Base-by-base conservation (phyloP, 2,797 vertebrate species). In the Gymnothorax javanicus region DNA sequence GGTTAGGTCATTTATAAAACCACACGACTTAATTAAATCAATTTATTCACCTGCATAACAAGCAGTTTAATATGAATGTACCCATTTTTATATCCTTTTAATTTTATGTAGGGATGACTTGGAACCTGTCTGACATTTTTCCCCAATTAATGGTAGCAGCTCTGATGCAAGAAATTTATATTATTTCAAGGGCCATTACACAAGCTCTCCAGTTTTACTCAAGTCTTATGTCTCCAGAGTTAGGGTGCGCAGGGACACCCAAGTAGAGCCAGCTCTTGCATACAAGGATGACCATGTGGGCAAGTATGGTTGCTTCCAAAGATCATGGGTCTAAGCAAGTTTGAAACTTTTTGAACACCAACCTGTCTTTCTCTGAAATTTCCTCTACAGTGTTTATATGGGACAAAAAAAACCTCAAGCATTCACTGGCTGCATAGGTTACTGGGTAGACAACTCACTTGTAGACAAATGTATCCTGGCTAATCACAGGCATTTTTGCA, bases 341-440 rank as follows among this genome's bases (percentile, higher is more conserved):
- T 11, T 50, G 73, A 77, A 15, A 50, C 52, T 17, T 2, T 52
- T 17, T 77, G 73, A 50, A 17, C 52, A 15, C 33, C 52, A 7
- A 27, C 52, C 33, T 52, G 11, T 17, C 33, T 43, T 75, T 6
- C 27, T 75, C 33, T 73, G 27, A 12, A 82, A 50, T 79, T 13
- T 43, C 20, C 33, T 50, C n/a, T 43, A 50, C 75, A 52, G 54
- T 52, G 43, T 82, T 56, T 43, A 52, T 11, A 15, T 57, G 77
- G 27, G 17, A 11, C 9, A 23, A 81, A 13, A 81, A 56, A 81
- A 52, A 81, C n/a, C n/a, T n/a, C n/a, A n/a, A 56, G 52, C 33
- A 54, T 82, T 84, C 83, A 87, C 58, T 75, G 83, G 73, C 67
- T 75, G 27, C n/a, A 75, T 83, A 56, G 81, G 60, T 73, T 75